Percentiles rank a stretch among this genome's conserved stretches.
Evolutionary conservation across 2,113 vertebrate genomes (phyloP).

Genomic region (Sinocyclocheilus rhinocerous): DNA sequence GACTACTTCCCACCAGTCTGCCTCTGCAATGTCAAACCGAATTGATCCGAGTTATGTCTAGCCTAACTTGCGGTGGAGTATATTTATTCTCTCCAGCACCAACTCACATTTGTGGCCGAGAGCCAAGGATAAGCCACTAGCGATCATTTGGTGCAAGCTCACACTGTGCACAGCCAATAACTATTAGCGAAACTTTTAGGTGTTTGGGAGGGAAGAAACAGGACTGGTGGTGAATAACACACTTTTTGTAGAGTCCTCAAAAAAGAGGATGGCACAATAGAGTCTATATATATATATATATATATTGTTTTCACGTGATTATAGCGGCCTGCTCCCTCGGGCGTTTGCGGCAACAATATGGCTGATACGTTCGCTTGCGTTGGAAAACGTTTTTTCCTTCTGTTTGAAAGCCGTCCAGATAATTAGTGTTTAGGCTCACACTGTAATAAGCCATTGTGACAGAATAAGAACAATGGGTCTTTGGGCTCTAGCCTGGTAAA

Average conservation of each 20-base stretch:
- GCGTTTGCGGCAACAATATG: constrained; percentile 28
- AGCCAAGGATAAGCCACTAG: constrained; percentile 37
- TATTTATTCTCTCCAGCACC: constrained; percentile 34
- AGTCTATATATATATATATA: too few species aligned
- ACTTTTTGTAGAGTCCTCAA: not conserved
- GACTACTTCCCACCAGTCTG: constrained; percentile 44
- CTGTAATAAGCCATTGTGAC: constrained; percentile 48
- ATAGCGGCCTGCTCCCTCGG: not conserved
- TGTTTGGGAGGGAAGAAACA: not conserved
- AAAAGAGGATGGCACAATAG: not conserved
- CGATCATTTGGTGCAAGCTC: constrained; percentile 30
- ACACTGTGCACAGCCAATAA: constrained; percentile 29
- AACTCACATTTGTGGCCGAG: constrained; percentile 26
- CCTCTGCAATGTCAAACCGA: constrained; percentile 43
- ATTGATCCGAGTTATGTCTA: constrained; percentile 45
- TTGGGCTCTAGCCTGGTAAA: constrained; percentile 33
- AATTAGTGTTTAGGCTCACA: constrained; percentile 45
- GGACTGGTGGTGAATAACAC: not conserved
- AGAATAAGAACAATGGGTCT: constrained; percentile 56
- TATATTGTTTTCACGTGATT: not conserved
- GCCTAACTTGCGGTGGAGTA: constrained; percentile 42
- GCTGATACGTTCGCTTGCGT: not conserved
- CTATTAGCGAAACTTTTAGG: constrained; percentile 30
- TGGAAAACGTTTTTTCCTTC: constrained; percentile 35
- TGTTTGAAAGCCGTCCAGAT: constrained; percentile 50